Evolutionary conservation across 2,113 vertebrate genomes (phyloP).

Genomic region (Clarias batrachus): DNA sequence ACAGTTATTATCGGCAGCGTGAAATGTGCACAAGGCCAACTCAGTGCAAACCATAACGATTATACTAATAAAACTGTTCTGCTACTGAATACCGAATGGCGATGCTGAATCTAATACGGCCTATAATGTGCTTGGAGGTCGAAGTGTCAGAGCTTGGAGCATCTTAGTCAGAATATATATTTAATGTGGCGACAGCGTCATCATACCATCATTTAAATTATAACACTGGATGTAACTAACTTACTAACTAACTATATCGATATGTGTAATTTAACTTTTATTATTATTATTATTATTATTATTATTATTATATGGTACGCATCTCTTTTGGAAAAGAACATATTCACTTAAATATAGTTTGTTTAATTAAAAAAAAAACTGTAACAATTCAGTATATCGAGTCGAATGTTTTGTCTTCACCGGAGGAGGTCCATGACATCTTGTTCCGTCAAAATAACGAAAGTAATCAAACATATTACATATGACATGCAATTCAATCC

Average conservation of each 20-base stretch:
- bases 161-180: constrained; percentile 9
- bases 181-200: neutral
- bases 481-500: neutral
- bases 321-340: neutral
- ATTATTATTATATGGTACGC: neutral
- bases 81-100: constrained; percentile 7
- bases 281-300: neutral
- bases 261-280: no score
- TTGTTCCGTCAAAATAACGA: constrained; percentile 60
- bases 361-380: neutral
- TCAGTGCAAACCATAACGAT: constrained; percentile 14
- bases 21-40: neutral
- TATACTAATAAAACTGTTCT: constrained; percentile 33
- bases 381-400: constrained; percentile 46
- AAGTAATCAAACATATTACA: neutral
- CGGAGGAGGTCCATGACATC: constrained; percentile 54
- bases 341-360: neutral
- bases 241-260: no score
- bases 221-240: neutral
- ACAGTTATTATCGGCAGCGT: constrained; percentile 3
- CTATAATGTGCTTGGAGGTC: neutral
- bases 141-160: neutral
- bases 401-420: constrained; percentile 40
- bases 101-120: neutral
- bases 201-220: neutral